Base-by-base conservation (phyloP, 2,888 invertebrate genomes). In the Diachrysia chrysitis region DNA sequence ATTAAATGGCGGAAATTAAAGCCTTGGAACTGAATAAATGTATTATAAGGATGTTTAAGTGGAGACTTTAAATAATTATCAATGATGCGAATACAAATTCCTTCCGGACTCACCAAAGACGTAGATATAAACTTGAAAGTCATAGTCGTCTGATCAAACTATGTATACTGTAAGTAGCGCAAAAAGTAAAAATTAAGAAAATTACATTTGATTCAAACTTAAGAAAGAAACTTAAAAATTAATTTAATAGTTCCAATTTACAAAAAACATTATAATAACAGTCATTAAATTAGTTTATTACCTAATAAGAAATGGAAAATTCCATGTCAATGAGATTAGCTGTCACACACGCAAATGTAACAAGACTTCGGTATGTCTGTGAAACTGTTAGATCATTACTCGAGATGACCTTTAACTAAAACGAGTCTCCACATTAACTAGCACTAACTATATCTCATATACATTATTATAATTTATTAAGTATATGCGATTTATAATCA, bases 381-480 rank as follows among this genome's bases (percentile, higher is more conserved):
- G 12, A 51, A 56, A 60, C 66, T 55, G n/a, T 19, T 53, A 54
- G 48, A 29, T 63, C 37, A 16, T 54, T 54, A 54, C 42, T 42
- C 58, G 48, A 65, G 56, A 58, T 79, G 73, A 73, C 82, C 80
- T 80, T 73, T 76, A 63, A 58, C 46, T 61, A 63, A 42, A 80
- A 81, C 79, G 51, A 58, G 82, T 73, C 67, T 57, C 25, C 58
- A 29, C 37, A 62, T 66, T 63, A 69, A 69, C 65, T 16, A 63
- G 32, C 58, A n/a, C 2, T 25, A 25, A 48, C 48, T 59, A 29
- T 37, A 58, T 55, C 25, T 68, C 51, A 77, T 73, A 61, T 71
- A 67, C 63, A 64, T 67, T 77, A 72, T 55, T 60, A 55, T 72
- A 73, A 81, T 76, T 69, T 66, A 76, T 60, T 66, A 64, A 60